Percentiles rank a stretch among this genome's conserved stretches.
phyloP scores from a whole-genome alignment of 2,113 vertebrate genomes.

The Cyprinodon brontotheroides region DNA sequence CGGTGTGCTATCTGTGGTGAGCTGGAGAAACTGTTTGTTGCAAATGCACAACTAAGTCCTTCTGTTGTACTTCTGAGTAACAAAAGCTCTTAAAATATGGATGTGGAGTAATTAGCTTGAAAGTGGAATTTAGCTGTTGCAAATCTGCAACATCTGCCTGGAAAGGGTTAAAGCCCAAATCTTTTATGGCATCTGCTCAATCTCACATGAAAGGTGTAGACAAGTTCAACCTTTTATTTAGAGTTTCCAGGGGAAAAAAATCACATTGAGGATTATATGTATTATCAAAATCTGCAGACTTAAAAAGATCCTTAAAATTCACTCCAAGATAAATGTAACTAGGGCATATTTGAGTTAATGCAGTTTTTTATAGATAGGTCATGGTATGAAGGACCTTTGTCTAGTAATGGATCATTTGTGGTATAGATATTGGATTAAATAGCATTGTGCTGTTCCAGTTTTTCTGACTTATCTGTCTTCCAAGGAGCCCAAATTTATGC shows the following conservation, averaged over 20 bases:
- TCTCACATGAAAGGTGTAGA: background rate
- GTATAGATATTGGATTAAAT: too few species aligned
- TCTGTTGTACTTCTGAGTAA: too few species aligned
- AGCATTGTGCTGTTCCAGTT: background rate
- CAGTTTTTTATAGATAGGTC: background rate
- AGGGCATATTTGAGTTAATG: background rate
- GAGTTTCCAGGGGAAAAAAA: background rate
- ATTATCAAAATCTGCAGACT: background rate
- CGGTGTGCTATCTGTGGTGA: too few species aligned
- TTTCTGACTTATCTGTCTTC: background rate
- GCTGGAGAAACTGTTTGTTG: too few species aligned
- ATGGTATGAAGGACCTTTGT: background rate
- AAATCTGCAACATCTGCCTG: too few species aligned
- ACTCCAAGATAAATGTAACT: background rate
- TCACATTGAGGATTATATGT: background rate
- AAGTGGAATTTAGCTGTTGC: too few species aligned
- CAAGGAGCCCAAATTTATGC: background rate
- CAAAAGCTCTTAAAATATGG: too few species aligned
- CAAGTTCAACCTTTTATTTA: background rate
- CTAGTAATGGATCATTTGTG: background rate
- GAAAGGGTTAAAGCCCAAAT: background rate
- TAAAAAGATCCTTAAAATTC: background rate
- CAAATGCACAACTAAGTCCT: too few species aligned
- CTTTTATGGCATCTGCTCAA: background rate
- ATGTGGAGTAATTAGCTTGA: too few species aligned